Evolutionary conservation across 1,140 invertebrate species (phyloP), one percentile per base, ranked within the genome.

Genomic region (Cydia strobilella): DNA sequence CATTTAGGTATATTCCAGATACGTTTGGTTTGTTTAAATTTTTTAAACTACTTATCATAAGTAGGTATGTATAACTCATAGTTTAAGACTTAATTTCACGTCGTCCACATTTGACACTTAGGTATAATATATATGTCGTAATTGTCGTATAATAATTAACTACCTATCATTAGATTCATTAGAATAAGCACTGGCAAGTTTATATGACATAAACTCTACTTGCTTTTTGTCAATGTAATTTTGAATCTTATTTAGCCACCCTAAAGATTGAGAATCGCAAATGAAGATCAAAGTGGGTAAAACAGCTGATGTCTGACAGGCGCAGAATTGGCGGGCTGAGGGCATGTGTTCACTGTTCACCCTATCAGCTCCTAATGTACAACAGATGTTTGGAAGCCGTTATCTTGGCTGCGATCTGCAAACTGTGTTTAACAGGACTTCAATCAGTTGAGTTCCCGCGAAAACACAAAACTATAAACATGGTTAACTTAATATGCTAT

Each of bases 321-420:
- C 54, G 7, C 54, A 6, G 54, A 9, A 59, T 59, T 59, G 54
- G 54, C 54, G 18, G 20, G 54, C 20, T 59, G 18, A 20, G n/a
- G 7, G 20, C 54, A 59, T 59, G 54, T 59, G 48, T 23, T 59
- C 45, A n/a, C n/a, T n/a, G n/a, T n/a, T n/a, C n/a, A 54, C 51
- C 51, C 20, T 20, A 59, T 59, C 20, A 10, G 54, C 20, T 20
- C 54, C 18, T 59, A 59, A 59, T 59, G 54, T 59, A 23, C 20
- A 23, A 10, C 54, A 59, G 54, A 59, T 59, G 54, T 23, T 59
- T 20, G n/a, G 18, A 51, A 51, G n/a, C 20, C 54, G 20, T n/a
- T 59, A 59, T 59, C 54, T 9, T 20, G 54, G 54, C 18, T 23
- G 54, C 54, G 54, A 59, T 23, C 54, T 59, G 18, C n/a, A 18